phyloP scores from a whole-genome alignment of 2,797 vertebrate species.

The Emydoidea blandingii region DNA sequence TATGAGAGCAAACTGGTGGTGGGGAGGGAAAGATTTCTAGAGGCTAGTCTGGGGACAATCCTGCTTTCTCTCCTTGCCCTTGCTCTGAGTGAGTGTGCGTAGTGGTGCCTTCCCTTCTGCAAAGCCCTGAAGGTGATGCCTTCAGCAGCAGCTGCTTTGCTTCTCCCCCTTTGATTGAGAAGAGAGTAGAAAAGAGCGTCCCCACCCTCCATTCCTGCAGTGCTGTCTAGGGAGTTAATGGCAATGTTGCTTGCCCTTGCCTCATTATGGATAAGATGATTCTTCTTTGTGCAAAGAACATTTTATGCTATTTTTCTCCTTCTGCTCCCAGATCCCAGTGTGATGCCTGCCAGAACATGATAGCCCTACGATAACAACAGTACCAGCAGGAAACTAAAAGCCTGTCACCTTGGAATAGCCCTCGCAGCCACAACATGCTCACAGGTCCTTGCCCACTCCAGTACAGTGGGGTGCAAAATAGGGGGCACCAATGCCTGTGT shows the following conservation, averaged over 20 bases:
- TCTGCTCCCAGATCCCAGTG: neutral
- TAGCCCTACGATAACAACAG: neutral
- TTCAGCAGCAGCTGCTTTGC: neutral
- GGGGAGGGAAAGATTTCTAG: neutral
- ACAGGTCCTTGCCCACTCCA: neutral
- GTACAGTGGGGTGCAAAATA: neutral
- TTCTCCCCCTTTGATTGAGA: neutral
- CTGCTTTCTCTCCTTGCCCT: neutral
- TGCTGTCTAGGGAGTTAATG: neutral
- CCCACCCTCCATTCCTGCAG: neutral
- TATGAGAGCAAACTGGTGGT: neutral
- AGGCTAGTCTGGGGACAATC: neutral
- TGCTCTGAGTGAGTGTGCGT: neutral
- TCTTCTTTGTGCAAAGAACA: neutral
- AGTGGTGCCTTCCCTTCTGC: neutral
- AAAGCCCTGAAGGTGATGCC: neutral
- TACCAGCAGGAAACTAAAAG: neutral
- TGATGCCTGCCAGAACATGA: neutral
- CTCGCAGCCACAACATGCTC: rapidly evolving
- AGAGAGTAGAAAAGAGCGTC: neutral
- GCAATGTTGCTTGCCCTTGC: neutral
- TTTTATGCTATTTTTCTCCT: neutral
- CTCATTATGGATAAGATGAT: rapidly evolving
- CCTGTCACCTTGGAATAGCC: neutral
- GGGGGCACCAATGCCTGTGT: neutral